phyloP scores from a whole-genome alignment of 1,140 invertebrate species.

The Pectinophora gossypiella region DNA sequence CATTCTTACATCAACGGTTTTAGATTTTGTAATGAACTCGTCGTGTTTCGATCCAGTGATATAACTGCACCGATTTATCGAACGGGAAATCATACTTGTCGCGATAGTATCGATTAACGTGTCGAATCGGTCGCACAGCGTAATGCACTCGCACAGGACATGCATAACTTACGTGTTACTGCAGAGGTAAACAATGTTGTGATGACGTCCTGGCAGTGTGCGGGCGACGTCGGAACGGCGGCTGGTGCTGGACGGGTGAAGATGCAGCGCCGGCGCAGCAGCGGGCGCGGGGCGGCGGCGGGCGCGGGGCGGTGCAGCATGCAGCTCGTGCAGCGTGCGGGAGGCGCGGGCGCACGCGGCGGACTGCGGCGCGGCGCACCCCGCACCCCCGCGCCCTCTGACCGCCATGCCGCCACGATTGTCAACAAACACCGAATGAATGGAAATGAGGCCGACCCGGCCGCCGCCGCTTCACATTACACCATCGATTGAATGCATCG shows the following conservation, averaged over 20 bases:
- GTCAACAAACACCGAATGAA: slow-evolving; percentile 66
- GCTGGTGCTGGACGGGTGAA: slow-evolving; percentile 8
- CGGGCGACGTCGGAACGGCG: not conserved
- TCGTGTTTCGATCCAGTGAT: not conserved
- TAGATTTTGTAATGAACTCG: slow-evolving; percentile 31
- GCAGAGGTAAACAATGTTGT: slow-evolving; percentile 36
- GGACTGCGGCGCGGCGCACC: slow-evolving; percentile 33
- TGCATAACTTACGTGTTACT: slow-evolving; percentile 60
- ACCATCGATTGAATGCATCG: slow-evolving; percentile 9
- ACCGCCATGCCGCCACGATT: slow-evolving; percentile 41
- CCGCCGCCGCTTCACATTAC: slow-evolving; percentile 28
- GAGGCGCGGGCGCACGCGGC: slow-evolving; percentile 58
- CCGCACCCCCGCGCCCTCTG: slow-evolving; percentile 37
- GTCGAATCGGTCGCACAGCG: slow-evolving; percentile 36
- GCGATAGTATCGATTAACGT: too few species aligned
- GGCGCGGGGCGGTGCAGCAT: slow-evolving; percentile 57
- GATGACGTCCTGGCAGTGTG: not conserved
- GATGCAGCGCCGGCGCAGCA: slow-evolving; percentile 20
- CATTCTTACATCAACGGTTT: slow-evolving; percentile 29
- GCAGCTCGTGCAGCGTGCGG: slow-evolving; percentile 59
- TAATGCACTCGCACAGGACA: slow-evolving; percentile 42
- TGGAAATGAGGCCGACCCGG: slow-evolving; percentile 55
- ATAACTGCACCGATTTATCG: not conserved
- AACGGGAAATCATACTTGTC: too few species aligned
- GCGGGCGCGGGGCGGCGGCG: slow-evolving; percentile 48